These are phyloP conservation scores for Coccyzus lansbergi DNA, from an alignment of 2,797 vertebrate species.

Conservation along the genomic window DNA sequence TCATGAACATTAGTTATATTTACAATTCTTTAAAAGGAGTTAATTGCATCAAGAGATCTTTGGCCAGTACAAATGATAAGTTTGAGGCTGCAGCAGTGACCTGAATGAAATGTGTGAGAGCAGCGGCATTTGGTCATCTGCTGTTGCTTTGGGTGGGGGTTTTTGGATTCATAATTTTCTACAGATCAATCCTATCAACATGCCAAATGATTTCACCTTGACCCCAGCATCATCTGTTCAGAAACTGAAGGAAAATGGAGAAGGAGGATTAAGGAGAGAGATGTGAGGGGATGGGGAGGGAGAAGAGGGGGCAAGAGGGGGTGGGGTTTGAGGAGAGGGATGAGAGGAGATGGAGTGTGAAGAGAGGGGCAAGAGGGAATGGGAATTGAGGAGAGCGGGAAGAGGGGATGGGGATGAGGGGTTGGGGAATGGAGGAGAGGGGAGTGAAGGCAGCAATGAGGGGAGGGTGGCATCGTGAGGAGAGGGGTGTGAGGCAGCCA, in stretches of 20 bases:
- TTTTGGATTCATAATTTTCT: neutral
- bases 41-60: neutral
- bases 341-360: too few species aligned
- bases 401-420: too few species aligned
- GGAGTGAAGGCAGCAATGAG: too few species aligned
- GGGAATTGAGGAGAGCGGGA: too few species aligned
- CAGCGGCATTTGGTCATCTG: rapidly evolving
- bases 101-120: neutral
- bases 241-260: neutral
- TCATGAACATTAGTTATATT: conserved; percentile 43
- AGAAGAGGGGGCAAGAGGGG: too few species aligned
- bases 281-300: too few species aligned
- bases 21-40: conserved; percentile 14
- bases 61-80: neutral
- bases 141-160: neutral
- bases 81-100: neutral
- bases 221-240: neutral
- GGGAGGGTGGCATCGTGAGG: too few species aligned
- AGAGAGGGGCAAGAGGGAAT: too few species aligned
- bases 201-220: conserved; percentile 14
- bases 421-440: too few species aligned
- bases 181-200: neutral
- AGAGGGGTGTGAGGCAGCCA: too few species aligned
- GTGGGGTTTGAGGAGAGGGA: too few species aligned
- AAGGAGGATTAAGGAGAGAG: too few species aligned